Evolutionary conservation across 2,797 vertebrate species (phyloP).

Genomic region (Ctenosaura bakeri): DNA sequence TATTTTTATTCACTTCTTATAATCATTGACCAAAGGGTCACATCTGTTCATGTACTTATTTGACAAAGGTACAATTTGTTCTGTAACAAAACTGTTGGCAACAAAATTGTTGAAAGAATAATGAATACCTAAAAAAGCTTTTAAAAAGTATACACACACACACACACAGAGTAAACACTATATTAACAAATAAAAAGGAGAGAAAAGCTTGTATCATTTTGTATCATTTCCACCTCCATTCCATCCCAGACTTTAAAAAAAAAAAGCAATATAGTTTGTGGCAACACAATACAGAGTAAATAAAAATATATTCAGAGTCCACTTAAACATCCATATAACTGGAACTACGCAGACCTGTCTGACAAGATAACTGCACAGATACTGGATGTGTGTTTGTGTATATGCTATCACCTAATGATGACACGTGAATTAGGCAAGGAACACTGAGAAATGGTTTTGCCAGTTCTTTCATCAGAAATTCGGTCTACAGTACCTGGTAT

Average conservation of each 20-base stretch:
- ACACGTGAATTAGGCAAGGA: too few relatives aligned
- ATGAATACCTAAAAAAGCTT: neutral
- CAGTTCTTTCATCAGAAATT: too few relatives aligned
- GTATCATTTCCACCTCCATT: neutral
- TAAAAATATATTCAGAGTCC: too few relatives aligned
- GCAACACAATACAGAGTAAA: neutral
- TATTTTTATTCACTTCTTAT: neutral
- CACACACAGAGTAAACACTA: too few relatives aligned
- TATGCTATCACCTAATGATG: too few relatives aligned
- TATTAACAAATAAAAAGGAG: too few relatives aligned
- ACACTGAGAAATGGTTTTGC: too few relatives aligned
- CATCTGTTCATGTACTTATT: neutral
- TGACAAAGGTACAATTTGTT: neutral
- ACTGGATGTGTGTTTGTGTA: neutral
- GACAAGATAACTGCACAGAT: neutral
- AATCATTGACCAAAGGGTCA: neutral
- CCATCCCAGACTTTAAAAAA: neutral
- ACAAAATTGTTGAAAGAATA: neutral
- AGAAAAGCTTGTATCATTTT: neutral
- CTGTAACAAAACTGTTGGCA: neutral
- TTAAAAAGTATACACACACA: too few relatives aligned
- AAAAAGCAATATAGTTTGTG: too few relatives aligned
- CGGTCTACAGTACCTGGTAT: too few relatives aligned
- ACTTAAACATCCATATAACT: neutral
- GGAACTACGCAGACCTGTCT: too few relatives aligned